Percentiles rank a stretch among this genome's conserved stretches.
These are phyloP conservation scores for Phenganax subtilis DNA, from an alignment of 92 coral and sea anemone species.

Conservation along the genomic window DNA sequence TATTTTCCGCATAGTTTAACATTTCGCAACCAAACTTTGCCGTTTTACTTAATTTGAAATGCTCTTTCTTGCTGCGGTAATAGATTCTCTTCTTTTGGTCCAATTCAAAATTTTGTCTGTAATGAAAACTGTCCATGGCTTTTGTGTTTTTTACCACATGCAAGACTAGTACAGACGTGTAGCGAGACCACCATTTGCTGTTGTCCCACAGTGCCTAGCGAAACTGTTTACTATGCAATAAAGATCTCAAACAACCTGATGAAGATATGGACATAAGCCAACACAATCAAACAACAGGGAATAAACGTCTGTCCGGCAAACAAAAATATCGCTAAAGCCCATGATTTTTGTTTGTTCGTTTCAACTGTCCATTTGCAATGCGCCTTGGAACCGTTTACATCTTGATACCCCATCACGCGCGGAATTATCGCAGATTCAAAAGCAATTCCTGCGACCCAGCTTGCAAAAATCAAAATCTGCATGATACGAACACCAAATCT, in stretches of 20 bases:
- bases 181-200: too few relatives aligned
- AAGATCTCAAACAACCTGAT: neutral
- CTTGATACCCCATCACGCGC: slow-evolving; percentile 17
- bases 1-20: too few relatives aligned
- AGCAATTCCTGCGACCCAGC: slow-evolving; percentile 61
- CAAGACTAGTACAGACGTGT: too few relatives aligned
- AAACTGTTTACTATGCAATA: too few relatives aligned
- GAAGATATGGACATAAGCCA: slow-evolving; percentile 24
- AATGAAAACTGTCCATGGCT: too few relatives aligned
- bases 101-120: too few relatives aligned
- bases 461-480: slow-evolving; percentile 41
- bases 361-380: slow-evolving; percentile 34
- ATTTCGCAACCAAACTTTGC: too few relatives aligned
- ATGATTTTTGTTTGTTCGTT: slow-evolving; percentile 26
- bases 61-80: too few relatives aligned
- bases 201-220: too few relatives aligned
- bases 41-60: too few relatives aligned
- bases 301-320: slow-evolving; percentile 35
- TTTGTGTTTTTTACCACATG: too few relatives aligned
- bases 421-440: slow-evolving; percentile 32
- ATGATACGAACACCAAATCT: slow-evolving; percentile 52
- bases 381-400: neutral
- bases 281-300: slow-evolving; percentile 20
- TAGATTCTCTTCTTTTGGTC: too few relatives aligned
- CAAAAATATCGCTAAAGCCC: slow-evolving; percentile 30